These are phyloP conservation scores for Choloepus hoffmanni DNA, from an alignment of 2,113 vertebrate species.

Conservation along the genomic window DNA sequence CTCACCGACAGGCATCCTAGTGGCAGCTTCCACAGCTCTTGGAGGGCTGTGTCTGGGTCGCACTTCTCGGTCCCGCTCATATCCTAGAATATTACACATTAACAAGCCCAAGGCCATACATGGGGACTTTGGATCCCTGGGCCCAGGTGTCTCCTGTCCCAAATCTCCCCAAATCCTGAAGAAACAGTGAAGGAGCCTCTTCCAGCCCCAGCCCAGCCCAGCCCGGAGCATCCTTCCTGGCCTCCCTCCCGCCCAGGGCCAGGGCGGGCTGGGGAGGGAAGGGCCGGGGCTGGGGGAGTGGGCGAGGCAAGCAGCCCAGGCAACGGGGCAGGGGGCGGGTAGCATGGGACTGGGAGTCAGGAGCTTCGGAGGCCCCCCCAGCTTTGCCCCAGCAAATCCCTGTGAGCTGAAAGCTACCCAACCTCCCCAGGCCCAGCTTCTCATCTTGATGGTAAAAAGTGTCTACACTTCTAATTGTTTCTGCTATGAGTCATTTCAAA, in stretches of 20 bases:
- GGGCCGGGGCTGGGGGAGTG: neutral
- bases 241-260: no score
- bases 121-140: conserved; percentile 53
- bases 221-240: neutral
- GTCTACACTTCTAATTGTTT: neutral
- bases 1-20: conserved; percentile 68
- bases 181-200: neutral
- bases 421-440: neutral
- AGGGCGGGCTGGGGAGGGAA: neutral
- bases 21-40: neutral
- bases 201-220: accelerated
- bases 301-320: no score
- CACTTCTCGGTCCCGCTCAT: neutral
- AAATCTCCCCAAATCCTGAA: neutral
- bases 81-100: conserved; percentile 59
- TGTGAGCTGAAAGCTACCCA: neutral
- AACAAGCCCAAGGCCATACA: conserved; percentile 52
- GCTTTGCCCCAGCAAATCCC: neutral
- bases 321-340: no score
- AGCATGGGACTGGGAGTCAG: no score
- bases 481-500: neutral
- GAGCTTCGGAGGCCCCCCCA: neutral
- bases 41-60: neutral
- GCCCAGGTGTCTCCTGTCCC: neutral
- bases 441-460: neutral